phyloP scores from a whole-genome alignment of 2,113 vertebrate genomes.

The Rhynchopsitta pachyrhyncha region DNA sequence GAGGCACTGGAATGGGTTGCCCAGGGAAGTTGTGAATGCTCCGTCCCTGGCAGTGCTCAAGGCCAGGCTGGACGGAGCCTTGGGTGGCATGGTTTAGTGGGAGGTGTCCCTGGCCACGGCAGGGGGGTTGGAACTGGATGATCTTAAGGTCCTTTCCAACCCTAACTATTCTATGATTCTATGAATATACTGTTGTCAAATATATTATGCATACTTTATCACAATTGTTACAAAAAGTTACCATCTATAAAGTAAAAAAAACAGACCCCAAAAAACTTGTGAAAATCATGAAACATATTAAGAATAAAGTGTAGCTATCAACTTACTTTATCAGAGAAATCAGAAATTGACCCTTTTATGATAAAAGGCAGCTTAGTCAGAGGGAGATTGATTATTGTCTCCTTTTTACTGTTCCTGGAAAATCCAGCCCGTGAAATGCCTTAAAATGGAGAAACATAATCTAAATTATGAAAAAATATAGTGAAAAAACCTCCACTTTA shows the following conservation, averaged over 20 bases:
- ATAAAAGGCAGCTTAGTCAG: conserved; percentile 13
- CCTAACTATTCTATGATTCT: not conserved
- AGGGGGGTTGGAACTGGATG: not conserved
- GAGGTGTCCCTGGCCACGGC: not conserved
- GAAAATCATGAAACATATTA: not conserved
- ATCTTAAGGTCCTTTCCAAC: not conserved
- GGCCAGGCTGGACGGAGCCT: accelerated
- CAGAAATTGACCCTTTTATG: conserved; percentile 20
- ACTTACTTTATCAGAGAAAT: not conserved
- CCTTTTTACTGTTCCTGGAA: conserved; percentile 10
- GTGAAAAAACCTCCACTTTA: not conserved
- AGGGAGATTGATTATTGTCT: not conserved
- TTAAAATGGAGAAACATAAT: not conserved
- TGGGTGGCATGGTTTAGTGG: too few relatives aligned
- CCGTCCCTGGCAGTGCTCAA: too few relatives aligned
- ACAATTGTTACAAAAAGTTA: not conserved
- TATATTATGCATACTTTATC: not conserved
- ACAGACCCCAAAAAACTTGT: not conserved
- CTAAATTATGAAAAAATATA: not conserved
- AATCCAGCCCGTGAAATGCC: not conserved
- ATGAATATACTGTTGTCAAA: not conserved
- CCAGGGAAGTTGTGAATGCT: too few relatives aligned
- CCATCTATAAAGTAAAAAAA: not conserved
- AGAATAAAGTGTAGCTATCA: not conserved
- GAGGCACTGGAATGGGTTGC: too few relatives aligned